Conservation (phyloP, 2,797 vertebrate genomes). For the Fundulus diaphanus region DNA sequence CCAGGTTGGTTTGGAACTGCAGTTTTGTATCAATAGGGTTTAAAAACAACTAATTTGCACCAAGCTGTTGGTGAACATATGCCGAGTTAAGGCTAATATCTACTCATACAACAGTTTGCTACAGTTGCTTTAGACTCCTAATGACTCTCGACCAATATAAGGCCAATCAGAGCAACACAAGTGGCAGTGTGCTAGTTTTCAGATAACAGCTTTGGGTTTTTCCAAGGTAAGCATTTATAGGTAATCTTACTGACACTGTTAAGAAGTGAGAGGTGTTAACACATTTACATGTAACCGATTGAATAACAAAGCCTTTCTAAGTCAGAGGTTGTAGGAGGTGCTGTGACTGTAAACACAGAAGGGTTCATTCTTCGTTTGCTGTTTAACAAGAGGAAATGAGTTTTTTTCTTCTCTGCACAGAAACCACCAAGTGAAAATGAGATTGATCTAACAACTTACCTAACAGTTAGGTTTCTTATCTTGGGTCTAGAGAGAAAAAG, state of each 20-base stretch:
- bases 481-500: slow-evolving; percentile 77
- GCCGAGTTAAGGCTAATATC: neutral
- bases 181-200: slow-evolving; percentile 1
- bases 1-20: neutral
- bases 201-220: slow-evolving; percentile 25
- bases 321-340: slow-evolving; percentile 52
- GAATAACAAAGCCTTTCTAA: slow-evolving; percentile 36
- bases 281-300: slow-evolving; percentile 28
- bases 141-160: slow-evolving; percentile 10
- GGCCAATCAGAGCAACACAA: slow-evolving; percentile 2
- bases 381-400: slow-evolving; percentile 23
- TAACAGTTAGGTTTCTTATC: slow-evolving; percentile 80
- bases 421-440: slow-evolving; percentile 46
- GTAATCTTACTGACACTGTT: slow-evolving; percentile 22
- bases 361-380: slow-evolving; percentile 30
- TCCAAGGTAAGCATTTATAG: slow-evolving; percentile 22
- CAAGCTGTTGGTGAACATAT: neutral
- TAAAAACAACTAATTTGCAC: neutral
- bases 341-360: slow-evolving; percentile 39
- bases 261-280: slow-evolving; percentile 35
- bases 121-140: neutral
- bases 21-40: neutral
- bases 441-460: slow-evolving; percentile 48
- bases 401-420: slow-evolving; percentile 20
- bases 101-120: neutral